These are phyloP conservation scores for Apamea monoglypha DNA, from an alignment of 2,888 invertebrate species.

Conservation along the genomic window DNA sequence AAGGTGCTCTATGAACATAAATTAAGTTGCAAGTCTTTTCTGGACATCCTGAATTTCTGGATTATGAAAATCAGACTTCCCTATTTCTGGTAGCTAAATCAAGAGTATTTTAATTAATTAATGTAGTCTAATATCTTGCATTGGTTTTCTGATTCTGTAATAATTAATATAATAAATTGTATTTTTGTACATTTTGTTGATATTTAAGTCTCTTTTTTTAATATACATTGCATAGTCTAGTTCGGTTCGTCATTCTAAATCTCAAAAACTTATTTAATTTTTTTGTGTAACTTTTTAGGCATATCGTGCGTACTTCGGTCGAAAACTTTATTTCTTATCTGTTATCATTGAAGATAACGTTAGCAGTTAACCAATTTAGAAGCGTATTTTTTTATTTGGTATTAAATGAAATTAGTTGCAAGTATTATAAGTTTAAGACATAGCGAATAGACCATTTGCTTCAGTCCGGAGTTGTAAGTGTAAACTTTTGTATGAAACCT, in stretches of 20 bases:
- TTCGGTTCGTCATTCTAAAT: slow-evolving; percentile 58
- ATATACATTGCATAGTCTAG: slow-evolving; percentile 52
- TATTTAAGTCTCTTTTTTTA: slow-evolving; percentile 47
- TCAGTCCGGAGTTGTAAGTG: slow-evolving; percentile 71
- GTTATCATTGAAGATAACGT: slow-evolving; percentile 56
- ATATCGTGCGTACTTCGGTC: slow-evolving; percentile 67
- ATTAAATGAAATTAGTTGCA: slow-evolving; percentile 76
- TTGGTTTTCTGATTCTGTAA: slow-evolving; percentile 26
- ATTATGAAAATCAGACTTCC: slow-evolving; percentile 15
- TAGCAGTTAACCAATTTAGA: slow-evolving; percentile 75
- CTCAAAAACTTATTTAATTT: slow-evolving; percentile 59
- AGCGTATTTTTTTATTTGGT: slow-evolving; percentile 78
- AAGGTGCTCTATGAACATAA: slow-evolving; percentile 61
- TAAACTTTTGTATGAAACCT: slow-evolving; percentile 84
- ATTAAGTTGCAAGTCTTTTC: slow-evolving; percentile 30
- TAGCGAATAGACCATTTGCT: slow-evolving; percentile 62
- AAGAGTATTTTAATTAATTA: slow-evolving; percentile 18
- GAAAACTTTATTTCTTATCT: slow-evolving; percentile 65
- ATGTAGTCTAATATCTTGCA: slow-evolving; percentile 29
- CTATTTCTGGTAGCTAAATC: slow-evolving; percentile 53
- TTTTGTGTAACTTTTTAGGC: slow-evolving; percentile 55
- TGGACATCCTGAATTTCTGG: neutral
- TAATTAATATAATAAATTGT: slow-evolving; percentile 47
- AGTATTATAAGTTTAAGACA: slow-evolving; percentile 82
- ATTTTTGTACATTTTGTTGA: slow-evolving; percentile 68